Conservation (phyloP, 2,113 vertebrate genomes). For the Vulpes ferrilata region DNA sequence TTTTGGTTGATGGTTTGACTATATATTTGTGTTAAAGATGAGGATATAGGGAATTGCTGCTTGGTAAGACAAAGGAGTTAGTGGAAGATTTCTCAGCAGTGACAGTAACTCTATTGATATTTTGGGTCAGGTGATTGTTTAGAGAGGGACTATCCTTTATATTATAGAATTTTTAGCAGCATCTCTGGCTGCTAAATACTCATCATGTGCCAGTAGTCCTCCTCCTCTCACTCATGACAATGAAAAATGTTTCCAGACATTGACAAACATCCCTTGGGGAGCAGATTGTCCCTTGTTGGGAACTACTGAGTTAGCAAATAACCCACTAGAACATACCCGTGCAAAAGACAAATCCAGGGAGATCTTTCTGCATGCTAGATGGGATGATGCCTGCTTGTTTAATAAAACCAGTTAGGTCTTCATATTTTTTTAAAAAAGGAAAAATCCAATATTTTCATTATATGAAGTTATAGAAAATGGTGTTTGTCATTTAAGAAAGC, state of each 20-base stretch:
- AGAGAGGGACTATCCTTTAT: not conserved
- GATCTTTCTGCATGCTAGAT: not conserved
- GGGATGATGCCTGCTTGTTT: not conserved
- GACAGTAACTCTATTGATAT: not conserved
- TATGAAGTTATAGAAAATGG: slow-evolving; percentile 13
- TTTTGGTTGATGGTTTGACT: slow-evolving; percentile 16
- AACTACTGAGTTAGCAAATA: slow-evolving; percentile 4
- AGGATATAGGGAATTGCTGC: not conserved
- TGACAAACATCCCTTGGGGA: not conserved
- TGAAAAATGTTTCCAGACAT: not conserved
- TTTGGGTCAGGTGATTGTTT: not conserved
- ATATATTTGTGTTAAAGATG: not conserved
- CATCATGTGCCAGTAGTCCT: not conserved
- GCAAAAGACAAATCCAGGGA: not conserved
- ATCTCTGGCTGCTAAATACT: slow-evolving; percentile 8
- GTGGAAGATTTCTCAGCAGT: not conserved
- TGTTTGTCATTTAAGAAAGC: slow-evolving; percentile 40
- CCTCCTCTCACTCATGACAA: not conserved
- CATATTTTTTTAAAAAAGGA: not conserved
- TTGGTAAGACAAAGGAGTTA: slow-evolving; percentile 43
- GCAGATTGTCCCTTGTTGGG: not conserved
- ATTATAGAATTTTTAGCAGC: not conserved
- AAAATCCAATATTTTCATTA: slow-evolving; percentile 21
- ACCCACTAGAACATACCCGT: not conserved
- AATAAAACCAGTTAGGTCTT: not conserved